Percentiles rank a stretch among this genome's conserved stretches.
These are phyloP conservation scores for Aselliscus stoliczkanus DNA, from an alignment of 2,797 vertebrate species.

Conservation along the genomic window DNA sequence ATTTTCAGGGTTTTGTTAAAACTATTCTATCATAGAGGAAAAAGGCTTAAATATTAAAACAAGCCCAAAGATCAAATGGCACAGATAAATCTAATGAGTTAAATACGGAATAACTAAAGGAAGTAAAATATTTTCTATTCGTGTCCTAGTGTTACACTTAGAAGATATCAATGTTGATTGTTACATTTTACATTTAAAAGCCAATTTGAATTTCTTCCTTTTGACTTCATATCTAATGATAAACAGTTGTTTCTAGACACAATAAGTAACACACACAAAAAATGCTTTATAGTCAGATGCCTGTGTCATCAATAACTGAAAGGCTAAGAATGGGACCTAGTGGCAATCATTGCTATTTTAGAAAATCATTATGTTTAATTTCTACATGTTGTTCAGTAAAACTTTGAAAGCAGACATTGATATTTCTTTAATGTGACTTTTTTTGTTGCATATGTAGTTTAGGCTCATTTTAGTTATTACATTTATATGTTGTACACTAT, in stretches of 20 bases:
- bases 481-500: background rate
- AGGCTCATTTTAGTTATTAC: background rate
- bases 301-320: background rate
- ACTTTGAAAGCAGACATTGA: background rate
- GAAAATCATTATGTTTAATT: slow-evolving; percentile 37
- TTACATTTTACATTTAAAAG: slow-evolving; percentile 13
- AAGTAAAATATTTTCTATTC: background rate
- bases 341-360: background rate
- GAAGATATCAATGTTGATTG: background rate
- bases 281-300: background rate
- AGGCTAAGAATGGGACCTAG: background rate
- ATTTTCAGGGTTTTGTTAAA: slow-evolving; percentile 3
- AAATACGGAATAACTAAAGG: background rate
- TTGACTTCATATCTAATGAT: background rate
- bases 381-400: background rate
- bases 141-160: background rate
- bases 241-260: background rate
- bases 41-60: slow-evolving; percentile 4
- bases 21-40: background rate
- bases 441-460: background rate
- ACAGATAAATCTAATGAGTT: background rate
- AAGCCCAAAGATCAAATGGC: background rate
- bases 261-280: background rate
- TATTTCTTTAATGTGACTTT: background rate
- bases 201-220: slow-evolving; percentile 25